A percentile compares a stretch with the other conserved stretches of the same genome.
Evolutionary conservation across 2,797 vertebrate species (phyloP).

Genomic region (Hylomyscus alleni): DNA sequence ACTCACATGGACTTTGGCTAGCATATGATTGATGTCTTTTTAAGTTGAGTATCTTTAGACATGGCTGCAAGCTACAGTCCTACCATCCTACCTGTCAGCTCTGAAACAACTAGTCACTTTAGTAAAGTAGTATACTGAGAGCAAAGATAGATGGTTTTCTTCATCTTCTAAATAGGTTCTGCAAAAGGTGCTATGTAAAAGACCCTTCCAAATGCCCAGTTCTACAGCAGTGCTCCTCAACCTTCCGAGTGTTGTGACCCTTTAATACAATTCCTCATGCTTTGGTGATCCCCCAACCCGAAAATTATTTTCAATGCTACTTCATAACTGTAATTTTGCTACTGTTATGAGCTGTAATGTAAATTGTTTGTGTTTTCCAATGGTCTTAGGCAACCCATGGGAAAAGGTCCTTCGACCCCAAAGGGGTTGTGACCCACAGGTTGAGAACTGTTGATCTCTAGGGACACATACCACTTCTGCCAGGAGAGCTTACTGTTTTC

Average conservation of each 20-base stretch:
- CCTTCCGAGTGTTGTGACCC: not conserved
- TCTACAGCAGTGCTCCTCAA: not conserved
- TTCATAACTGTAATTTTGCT: not conserved
- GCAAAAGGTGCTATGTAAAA: constrained; percentile 19
- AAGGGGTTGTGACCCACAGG: not conserved
- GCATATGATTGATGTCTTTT: not conserved
- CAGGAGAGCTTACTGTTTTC: constrained; percentile 16
- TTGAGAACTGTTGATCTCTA: not conserved
- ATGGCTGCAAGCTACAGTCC: constrained; percentile 1
- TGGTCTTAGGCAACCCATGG: not conserved
- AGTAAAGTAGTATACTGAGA: constrained; percentile 40
- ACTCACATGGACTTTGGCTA: constrained; percentile 44
- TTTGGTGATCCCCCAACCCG: not conserved
- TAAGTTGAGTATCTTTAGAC: not conserved
- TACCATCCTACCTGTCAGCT: not conserved
- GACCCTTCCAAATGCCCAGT: not conserved
- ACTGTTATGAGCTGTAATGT: not conserved
- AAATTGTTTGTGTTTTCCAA: not conserved
- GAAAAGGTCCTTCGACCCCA: too few species aligned
- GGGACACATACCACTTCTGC: not conserved
- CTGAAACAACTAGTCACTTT: constrained; percentile 35
- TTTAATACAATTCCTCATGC: not conserved
- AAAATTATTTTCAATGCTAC: not conserved
- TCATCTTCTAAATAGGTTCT: constrained; percentile 37
- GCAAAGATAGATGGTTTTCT: not conserved